A percentile compares a stretch with the other conserved stretches of the same genome.
phyloP scores from a whole-genome alignment of 2,113 vertebrate genomes.

The Sylvicapra grimmia region DNA sequence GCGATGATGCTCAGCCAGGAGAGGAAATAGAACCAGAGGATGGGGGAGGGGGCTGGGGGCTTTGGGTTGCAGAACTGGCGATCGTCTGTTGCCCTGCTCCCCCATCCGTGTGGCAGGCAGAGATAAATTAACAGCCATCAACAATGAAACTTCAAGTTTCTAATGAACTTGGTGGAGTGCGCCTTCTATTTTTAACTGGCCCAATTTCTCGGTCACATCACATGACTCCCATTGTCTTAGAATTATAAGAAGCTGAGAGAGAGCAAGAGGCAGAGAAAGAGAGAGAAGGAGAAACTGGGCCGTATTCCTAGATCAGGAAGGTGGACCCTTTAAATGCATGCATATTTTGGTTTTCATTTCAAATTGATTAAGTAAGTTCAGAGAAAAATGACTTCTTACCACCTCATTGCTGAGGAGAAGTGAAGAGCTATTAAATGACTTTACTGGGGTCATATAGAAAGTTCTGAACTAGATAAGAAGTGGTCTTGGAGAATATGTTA shows the following conservation, averaged over 20 bases:
- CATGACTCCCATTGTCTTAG: slow-evolving; percentile 63
- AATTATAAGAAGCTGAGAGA: slow-evolving; percentile 16
- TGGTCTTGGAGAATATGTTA: not conserved
- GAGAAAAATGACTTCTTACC: not conserved
- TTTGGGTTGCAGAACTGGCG: not conserved
- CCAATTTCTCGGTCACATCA: slow-evolving; percentile 61
- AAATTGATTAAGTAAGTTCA: slow-evolving; percentile 24
- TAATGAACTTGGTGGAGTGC: slow-evolving; percentile 48
- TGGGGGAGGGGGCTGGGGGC: rapidly evolving
- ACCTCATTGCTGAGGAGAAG: not conserved
- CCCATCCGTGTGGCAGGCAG: not conserved
- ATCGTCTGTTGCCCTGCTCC: not conserved
- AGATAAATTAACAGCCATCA: slow-evolving; percentile 53
- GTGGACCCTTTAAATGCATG: not conserved
- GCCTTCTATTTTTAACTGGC: slow-evolving; percentile 71
- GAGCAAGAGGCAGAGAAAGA: not conserved
- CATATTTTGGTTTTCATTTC: not conserved
- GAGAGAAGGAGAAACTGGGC: slow-evolving; percentile 35
- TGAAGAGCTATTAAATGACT: not conserved
- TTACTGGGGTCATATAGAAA: not conserved
- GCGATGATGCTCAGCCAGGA: rapidly evolving
- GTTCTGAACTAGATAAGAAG: not conserved
- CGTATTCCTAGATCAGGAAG: slow-evolving; percentile 8
- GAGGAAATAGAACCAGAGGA: not conserved
- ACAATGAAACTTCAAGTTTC: slow-evolving; percentile 55